Conservation (phyloP, 2,797 vertebrate genomes). For the Trichosurus vulpecula region DNA sequence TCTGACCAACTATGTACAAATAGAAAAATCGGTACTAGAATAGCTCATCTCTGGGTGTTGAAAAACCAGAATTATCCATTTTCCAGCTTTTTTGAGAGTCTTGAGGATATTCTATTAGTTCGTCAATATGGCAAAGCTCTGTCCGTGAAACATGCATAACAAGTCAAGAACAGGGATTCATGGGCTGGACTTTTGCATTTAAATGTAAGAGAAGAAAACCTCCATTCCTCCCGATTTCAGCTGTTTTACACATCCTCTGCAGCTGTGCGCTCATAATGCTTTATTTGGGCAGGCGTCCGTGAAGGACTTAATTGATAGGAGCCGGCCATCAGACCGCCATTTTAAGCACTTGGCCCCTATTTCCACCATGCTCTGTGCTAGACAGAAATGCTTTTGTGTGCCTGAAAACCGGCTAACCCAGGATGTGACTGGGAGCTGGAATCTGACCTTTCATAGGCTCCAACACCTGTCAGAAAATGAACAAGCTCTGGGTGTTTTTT, state of each 20-base stretch:
- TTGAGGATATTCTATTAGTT: conserved; percentile 55
- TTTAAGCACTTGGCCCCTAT: conserved; percentile 73
- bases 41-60: not conserved
- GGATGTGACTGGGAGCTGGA: conserved; percentile 78
- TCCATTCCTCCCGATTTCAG: conserved; percentile 64
- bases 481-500: conserved; percentile 78
- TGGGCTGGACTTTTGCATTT: conserved; percentile 71
- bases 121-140: conserved; percentile 59
- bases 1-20: not conserved
- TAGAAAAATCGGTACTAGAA: not conserved
- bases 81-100: conserved; percentile 31
- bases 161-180: conserved; percentile 57
- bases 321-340: conserved; percentile 63
- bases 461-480: conserved; percentile 81
- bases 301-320: conserved; percentile 74
- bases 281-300: conserved; percentile 76
- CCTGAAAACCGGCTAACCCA: conserved; percentile 73
- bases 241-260: conserved; percentile 65
- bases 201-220: conserved; percentile 64
- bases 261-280: conserved; percentile 76
- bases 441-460: conserved; percentile 81
- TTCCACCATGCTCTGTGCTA: not conserved
- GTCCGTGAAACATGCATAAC: conserved; percentile 60
- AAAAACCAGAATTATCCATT: conserved; percentile 35
- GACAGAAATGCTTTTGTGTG: conserved; percentile 80